Base-by-base conservation (phyloP, 2,797 vertebrate genomes). In the Aeoliscus strigatus region DNA sequence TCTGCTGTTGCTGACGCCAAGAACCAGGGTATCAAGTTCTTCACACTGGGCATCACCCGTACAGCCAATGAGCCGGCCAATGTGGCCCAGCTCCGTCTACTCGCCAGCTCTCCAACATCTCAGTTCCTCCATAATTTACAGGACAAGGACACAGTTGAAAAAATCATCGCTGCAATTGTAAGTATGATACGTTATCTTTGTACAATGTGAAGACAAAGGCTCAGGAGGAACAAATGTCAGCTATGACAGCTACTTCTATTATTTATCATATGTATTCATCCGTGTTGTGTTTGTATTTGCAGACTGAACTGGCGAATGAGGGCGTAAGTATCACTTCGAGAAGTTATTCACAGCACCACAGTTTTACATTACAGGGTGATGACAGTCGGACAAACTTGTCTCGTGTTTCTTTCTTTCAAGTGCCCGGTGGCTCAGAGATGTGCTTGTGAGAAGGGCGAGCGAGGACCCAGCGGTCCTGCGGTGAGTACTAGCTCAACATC, bases 371-470 rank as follows among this genome's bases (percentile, higher is more conserved):
- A 30, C 36, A 36, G 39, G 15, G 35, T 25, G 5, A 30, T 31
- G 25, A 36, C 33, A 45, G 47, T 46, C 53, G n/a, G 60, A 42
- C 29, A 57, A 58, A 23, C 13, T 16, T 59, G 27, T 77, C 42
- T 69, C 40, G 33, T 67, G n/a, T n/a, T n/a, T n/a, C n/a, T 23
- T 38, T 50, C 51, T 77, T 60, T 73, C 7, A 83, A 96, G 94
- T 96, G 94, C 73, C 86, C 89, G 27, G 81, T 89, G 77, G 80
- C 80, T 71, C 73, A 87, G 30, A 82, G 49, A 61, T 96, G 93
- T 67, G 69, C 82, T 27, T 96, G 93, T 78, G 91, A 92, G 66
- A 96, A 93, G 68, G 93, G 93, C 14, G 91, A 94, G 81, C 86
- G 81, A 73, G 93, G 92, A 59, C 66, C 81, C 33, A 77, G 74